Evolutionary conservation across 2,113 vertebrate species (phyloP).

Genomic region (Sander vitreus): DNA sequence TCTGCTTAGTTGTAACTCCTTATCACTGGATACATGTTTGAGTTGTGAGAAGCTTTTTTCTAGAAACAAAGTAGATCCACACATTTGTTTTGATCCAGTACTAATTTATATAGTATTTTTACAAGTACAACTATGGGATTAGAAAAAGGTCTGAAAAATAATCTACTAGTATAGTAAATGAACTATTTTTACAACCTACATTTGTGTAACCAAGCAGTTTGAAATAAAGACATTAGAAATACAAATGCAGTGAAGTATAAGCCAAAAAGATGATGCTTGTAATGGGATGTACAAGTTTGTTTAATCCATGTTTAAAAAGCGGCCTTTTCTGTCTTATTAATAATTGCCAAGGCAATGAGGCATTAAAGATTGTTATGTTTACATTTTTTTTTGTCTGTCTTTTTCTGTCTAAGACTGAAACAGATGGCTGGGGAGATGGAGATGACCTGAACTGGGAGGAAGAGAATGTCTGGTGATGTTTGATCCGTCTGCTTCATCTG

Average conservation of each 20-base stretch:
- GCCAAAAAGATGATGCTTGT: not conserved
- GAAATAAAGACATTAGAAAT: too few species aligned
- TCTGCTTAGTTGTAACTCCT: not conserved
- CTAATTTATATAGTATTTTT: too few species aligned
- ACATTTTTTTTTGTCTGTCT: not conserved
- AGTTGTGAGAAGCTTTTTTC: not conserved
- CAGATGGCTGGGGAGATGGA: constrained; percentile 92
- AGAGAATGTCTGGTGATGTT: constrained; percentile 87
- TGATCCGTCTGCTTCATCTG: constrained; percentile 16
- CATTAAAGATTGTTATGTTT: not conserved
- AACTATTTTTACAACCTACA: too few species aligned
- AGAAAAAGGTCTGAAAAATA: too few species aligned
- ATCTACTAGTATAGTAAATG: too few species aligned
- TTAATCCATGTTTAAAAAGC: not conserved
- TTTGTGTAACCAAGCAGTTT: too few species aligned
- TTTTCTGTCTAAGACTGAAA: constrained; percentile 85
- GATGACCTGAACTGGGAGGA: constrained; percentile 95
- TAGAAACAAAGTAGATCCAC: too few species aligned
- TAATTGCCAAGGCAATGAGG: not conserved
- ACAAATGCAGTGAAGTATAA: not conserved
- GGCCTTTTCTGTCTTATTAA: not conserved
- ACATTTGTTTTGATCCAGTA: too few species aligned
- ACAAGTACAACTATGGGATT: too few species aligned
- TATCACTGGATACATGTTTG: not conserved
- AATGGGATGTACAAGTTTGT: not conserved